Base-by-base conservation (phyloP, 2,797 vertebrate genomes). In the Enteromius paludinosus region DNA sequence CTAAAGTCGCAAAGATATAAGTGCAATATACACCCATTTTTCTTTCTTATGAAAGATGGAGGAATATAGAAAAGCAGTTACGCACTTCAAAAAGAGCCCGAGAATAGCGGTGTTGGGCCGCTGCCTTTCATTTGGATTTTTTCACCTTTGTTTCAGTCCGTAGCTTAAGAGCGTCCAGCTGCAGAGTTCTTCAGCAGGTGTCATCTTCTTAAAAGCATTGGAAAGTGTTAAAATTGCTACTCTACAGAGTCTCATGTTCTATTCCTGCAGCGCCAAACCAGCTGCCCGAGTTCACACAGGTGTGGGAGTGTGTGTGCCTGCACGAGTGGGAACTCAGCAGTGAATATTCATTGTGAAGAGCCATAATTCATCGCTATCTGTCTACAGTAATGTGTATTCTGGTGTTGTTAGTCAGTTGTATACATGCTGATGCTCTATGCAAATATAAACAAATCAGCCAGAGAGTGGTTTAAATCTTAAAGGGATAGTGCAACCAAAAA, bases 181-280 rank as follows among this genome's bases (percentile, higher is more conserved):
- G 62, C 71, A 76, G 28, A 56, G 49, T 77, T 83, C 49, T 59
- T 83, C 38, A 61, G 81, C 64, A 61, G 81, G 81, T 77, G 86
- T 86, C 23, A 90, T 92, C 90, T 88, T 88, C 83, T 82, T 89
- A 87, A 91, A 88, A 92, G 89, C 86, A 38, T 74, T 71, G 79
- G 52, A 84, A 88, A 87, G 85, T 79, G 81, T 79, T 83, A 87
- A 89, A 89, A 86, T 82, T 86, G 61, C 81, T 87, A 84, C 73
- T 83, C 54, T 59, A 83, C 28, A 45, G 59, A 61, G 71, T 38
- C 73, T 77, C 47, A 30, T 30, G 59, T 54, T 69, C 78, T 75
- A 59, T 84, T 74, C 64, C 47, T 47, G 52, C 35, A 25, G 28
- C n/a, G 20, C 64, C 64, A 77, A 77, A 61, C 38, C 73, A 83